Base-by-base conservation (phyloP, 2,113 vertebrate genomes). In the Chamaetylas fuelleborni region DNA sequence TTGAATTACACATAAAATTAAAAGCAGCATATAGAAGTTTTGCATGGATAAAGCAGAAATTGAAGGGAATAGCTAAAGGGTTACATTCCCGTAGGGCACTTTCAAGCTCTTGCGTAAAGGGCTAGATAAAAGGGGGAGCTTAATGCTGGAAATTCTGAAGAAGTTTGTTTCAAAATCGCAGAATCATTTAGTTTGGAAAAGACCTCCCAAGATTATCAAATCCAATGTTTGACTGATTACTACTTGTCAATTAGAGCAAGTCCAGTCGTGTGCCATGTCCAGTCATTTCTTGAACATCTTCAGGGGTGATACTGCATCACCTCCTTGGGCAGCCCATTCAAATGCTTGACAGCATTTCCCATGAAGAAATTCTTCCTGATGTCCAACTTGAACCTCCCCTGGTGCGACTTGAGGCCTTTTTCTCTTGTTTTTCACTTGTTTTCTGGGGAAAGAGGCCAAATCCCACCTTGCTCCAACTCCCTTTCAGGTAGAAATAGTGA, bases 211-310 rank as follows among this genome's bases (percentile, higher is more conserved):
- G 62, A 43, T 78, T 53, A n/a, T n/a, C 15, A 47, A 19, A 20
- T 69, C 18, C 15, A 62, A 6, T 8, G 4, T 70, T 62, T 69
- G 25, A 42, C 25, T 0, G 0, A 16, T 70, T 42, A 33, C 18
- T 31, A 36, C 31, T 48, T 62, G 22, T 69, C 31, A 31, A 6
- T 54, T 29, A 28, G 31, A 31, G 22, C 5, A 13, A 48, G 29
- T 29, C 50, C 62, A 26, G 29, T 29, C 7, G 23, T 19, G 31
- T 56, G 20, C 20, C 25, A 4, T 26, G 26, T 43, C 18, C 48
- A 42, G 71, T 83, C 25, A 33, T 62, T 90, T 36, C 25, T 69
- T 56, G 40, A 23, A 36, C 12, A 28, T 25, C 29, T 33, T 12
- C 62, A 48, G 40, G 54, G 20, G 2, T 47, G 47, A 14, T 23